Percentiles rank a stretch among this genome's conserved stretches.
These are phyloP conservation scores for Caenorhabditis macrosperma DNA, from an alignment of 2,888 invertebrate species.

Conservation along the genomic window DNA sequence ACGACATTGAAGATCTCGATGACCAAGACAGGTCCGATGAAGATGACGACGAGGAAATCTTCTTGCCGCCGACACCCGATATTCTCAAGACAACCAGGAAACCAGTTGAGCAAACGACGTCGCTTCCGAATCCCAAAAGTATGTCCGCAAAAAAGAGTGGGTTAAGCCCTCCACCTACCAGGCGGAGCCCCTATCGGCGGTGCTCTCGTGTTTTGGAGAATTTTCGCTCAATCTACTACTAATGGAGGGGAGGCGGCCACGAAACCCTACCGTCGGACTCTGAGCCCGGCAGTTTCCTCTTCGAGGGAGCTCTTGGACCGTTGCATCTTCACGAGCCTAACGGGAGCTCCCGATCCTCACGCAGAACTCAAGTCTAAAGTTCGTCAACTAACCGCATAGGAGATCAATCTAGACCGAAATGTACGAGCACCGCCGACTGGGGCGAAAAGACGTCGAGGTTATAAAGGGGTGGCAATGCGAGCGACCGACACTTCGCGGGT, in stretches of 20 bases:
- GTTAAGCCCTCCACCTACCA: slow-evolving; percentile 7
- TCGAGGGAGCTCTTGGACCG: slow-evolving; percentile 18
- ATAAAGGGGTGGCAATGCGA: not conserved
- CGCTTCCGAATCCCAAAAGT: slow-evolving; percentile 55
- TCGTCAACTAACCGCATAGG: slow-evolving; percentile 21
- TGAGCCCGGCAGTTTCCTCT: not conserved
- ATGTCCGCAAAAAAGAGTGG: not conserved
- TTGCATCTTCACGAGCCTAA: slow-evolving; percentile 15
- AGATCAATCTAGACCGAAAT: slow-evolving; percentile 32
- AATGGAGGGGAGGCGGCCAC: not conserved
- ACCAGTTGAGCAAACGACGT: slow-evolving; percentile 56
- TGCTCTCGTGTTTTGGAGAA: slow-evolving; percentile 7
- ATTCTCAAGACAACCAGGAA: slow-evolving; percentile 68
- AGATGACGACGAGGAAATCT: slow-evolving; percentile 66
- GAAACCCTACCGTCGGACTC: not conserved
- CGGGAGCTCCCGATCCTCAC: slow-evolving; percentile 14
- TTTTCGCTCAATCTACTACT: not conserved
- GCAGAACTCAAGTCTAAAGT: slow-evolving; percentile 6
- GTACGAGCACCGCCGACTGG: not conserved
- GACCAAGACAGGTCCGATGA: slow-evolving; percentile 70
- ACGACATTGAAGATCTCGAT: slow-evolving; percentile 65
- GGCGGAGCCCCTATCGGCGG: slow-evolving; percentile 16
- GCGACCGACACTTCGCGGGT: slow-evolving; percentile 9
- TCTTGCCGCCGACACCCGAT: slow-evolving; percentile 73
- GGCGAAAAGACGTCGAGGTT: not conserved